These are phyloP conservation scores for Cyphomyrus discorhynchus DNA, from an alignment of 2,113 vertebrate genomes.

Conservation along the genomic window DNA sequence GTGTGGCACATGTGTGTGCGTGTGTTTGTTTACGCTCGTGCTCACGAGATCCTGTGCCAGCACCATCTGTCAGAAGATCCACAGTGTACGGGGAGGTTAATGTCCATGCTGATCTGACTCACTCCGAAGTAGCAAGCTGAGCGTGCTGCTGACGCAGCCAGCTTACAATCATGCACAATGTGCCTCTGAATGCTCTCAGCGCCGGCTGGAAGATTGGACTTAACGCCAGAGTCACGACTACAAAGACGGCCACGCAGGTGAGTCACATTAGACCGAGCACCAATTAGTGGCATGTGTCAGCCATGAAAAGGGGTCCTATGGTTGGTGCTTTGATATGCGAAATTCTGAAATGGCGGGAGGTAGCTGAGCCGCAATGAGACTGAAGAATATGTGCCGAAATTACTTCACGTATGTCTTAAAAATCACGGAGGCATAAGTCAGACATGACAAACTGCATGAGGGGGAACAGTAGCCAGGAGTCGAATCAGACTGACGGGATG, in stretches of 20 bases:
- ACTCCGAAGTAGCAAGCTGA: not conserved
- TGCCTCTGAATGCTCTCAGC: not conserved
- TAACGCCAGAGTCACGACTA: not conserved
- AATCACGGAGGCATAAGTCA: not conserved
- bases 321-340: not conserved
- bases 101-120: not conserved
- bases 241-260: not conserved
- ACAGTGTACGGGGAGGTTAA: not conserved
- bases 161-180: not conserved
- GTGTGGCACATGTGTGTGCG: not conserved
- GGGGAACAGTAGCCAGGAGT: not conserved
- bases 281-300: not conserved
- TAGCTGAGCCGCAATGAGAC: not conserved
- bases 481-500: not conserved
- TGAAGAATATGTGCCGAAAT: not conserved
- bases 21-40: not conserved
- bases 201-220: not conserved
- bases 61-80: constrained; percentile 9
- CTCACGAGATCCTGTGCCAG: not conserved
- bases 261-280: not conserved
- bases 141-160: not conserved
- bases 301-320: not conserved
- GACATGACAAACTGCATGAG: not conserved
- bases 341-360: not conserved
- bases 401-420: not conserved